phyloP scores from a whole-genome alignment of 2,113 vertebrate species.

The Blennius ocellaris region DNA sequence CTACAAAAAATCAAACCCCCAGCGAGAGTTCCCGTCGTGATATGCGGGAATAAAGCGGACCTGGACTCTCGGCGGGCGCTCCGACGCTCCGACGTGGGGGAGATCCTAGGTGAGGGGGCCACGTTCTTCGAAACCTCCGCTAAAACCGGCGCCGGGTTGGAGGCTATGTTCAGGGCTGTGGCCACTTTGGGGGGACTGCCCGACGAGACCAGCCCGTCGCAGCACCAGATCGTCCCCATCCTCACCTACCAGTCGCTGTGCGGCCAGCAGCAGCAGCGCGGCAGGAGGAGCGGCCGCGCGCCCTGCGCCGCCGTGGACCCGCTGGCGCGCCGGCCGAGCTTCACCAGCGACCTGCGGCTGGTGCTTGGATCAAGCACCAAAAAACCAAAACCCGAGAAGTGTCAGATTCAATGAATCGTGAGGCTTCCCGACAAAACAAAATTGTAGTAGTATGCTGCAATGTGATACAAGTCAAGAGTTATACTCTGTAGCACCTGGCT shows the following conservation, averaged over 20 bases:
- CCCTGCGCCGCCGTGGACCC: conserved; percentile 80
- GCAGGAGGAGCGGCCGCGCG: conserved; percentile 46
- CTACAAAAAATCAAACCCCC: conserved; percentile 68
- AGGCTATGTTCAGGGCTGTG: conserved; percentile 73
- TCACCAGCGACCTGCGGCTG: conserved; percentile 79
- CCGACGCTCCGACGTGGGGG: conserved; percentile 42
- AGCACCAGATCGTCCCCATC: conserved; percentile 76
- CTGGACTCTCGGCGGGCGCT: conserved; percentile 53
- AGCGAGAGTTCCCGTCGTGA: conserved; percentile 52
- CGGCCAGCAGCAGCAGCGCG: conserved; percentile 47
- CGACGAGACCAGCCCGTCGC: conserved; percentile 72
- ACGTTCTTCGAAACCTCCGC: conserved; percentile 78
- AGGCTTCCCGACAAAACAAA: conserved; percentile 68
- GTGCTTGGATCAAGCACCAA: conserved; percentile 79
- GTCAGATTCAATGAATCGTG: conserved; percentile 83
- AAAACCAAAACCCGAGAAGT: conserved; percentile 80
- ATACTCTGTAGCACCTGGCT: conserved; percentile 79
- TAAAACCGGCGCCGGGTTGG: conserved; percentile 74
- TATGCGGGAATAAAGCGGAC: conserved; percentile 83
- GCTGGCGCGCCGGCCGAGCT: conserved; percentile 81
- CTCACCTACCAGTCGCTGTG: conserved; percentile 74
- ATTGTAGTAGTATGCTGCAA: conserved; percentile 82
- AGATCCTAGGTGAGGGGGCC: conserved; percentile 62
- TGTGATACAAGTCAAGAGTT: conserved; percentile 78
- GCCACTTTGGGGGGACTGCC: conserved; percentile 78